Percentiles rank a stretch among this genome's conserved stretches.
phyloP scores from a whole-genome alignment of 2,797 vertebrate species.

The Coreius guichenoti region DNA sequence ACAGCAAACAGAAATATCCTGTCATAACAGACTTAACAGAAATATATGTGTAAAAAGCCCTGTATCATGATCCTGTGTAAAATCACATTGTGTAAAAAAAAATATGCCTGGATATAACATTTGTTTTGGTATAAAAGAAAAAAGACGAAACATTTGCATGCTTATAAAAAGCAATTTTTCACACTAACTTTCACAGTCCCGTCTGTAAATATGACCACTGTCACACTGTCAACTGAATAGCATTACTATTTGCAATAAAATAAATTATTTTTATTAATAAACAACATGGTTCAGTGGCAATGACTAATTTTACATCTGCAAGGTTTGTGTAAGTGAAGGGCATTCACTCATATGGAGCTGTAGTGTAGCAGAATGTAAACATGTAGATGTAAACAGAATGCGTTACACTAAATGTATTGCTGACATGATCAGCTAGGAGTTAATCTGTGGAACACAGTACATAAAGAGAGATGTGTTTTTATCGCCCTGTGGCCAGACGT shows the following conservation, averaged over 20 bases:
- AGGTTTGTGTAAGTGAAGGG: not conserved
- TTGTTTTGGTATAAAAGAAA: not conserved
- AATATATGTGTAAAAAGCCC: not conserved
- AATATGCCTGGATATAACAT: not conserved
- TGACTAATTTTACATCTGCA: not conserved
- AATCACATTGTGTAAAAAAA: not conserved
- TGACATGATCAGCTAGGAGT: not conserved
- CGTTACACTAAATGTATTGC: not conserved
- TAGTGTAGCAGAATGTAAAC: not conserved
- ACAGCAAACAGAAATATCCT: not conserved
- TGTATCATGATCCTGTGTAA: not conserved
- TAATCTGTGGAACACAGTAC: not conserved
- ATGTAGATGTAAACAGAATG: not conserved
- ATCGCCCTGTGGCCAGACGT: not conserved
- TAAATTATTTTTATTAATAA: not conserved
- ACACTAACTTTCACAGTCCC: not conserved
- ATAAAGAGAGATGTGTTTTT: slow-evolving; percentile 46
- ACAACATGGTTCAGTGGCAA: not conserved
- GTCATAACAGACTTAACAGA: not conserved
- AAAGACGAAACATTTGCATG: not conserved
- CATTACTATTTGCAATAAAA: not conserved
- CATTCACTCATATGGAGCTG: no score
- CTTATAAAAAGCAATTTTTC: not conserved
- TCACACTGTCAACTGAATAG: not conserved
- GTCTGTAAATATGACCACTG: not conserved